phyloP scores from a whole-genome alignment of 2,113 vertebrate species.

The Zosterops hypoxanthus region DNA sequence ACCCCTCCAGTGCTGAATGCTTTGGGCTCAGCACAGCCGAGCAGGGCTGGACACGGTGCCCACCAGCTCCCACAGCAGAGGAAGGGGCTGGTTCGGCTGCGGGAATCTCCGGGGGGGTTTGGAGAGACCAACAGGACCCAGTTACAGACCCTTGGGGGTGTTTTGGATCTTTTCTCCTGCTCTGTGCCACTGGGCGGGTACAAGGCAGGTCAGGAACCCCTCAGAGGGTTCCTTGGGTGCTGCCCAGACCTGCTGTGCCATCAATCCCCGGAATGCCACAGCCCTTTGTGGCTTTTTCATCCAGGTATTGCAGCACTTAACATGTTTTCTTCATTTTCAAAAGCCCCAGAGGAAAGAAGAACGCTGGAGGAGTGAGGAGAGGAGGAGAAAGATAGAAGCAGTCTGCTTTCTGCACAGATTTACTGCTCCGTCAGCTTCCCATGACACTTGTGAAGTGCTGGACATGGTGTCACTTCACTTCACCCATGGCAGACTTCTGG shows the following conservation, averaged over 20 bases:
- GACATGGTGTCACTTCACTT: not conserved
- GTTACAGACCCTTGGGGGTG: not conserved
- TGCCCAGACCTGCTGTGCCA: not conserved
- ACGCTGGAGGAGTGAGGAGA: not conserved
- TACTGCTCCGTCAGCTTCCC: accelerated
- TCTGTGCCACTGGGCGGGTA: accelerated
- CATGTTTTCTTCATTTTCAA: not conserved
- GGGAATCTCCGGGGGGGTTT: not conserved
- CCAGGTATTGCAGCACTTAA: not conserved
- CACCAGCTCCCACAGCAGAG: not conserved
- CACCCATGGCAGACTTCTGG: not conserved
- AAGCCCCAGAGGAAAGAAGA: not conserved
- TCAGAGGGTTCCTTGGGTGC: not conserved
- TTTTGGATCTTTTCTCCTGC: not conserved
- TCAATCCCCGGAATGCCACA: not conserved
- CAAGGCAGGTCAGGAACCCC: not conserved
- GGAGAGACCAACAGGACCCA: not conserved
- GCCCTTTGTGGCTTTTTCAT: not conserved
- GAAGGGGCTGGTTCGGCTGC: not conserved
- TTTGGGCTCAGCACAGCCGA: accelerated
- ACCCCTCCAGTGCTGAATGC: accelerated
- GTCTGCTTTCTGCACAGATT: not conserved
- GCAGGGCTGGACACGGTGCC: accelerated
- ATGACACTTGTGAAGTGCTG: not conserved
- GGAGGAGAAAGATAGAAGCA: not conserved